A percentile compares a stretch with the other conserved stretches of the same genome.
phyloP scores from a whole-genome alignment of 1,140 invertebrate species.

The Ylistrum balloti region DNA sequence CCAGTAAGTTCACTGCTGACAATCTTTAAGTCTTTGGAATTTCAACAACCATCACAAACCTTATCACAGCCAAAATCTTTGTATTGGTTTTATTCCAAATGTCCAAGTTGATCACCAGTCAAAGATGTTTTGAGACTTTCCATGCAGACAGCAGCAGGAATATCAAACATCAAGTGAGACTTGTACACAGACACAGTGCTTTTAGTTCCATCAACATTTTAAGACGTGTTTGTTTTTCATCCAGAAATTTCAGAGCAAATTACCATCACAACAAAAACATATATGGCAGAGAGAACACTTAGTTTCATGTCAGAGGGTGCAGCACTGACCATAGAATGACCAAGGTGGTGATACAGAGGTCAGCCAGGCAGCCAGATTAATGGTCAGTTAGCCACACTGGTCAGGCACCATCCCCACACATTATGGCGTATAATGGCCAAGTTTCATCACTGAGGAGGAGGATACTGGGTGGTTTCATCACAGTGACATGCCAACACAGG shows the following conservation, averaged over 20 bases:
- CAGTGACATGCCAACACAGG: conserved; percentile 32
- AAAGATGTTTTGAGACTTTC: neutral
- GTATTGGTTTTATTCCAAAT: neutral
- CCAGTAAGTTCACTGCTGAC: neutral
- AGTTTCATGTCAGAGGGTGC: neutral
- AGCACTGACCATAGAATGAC: conserved; percentile 15
- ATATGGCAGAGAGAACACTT: neutral
- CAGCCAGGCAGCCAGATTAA: neutral
- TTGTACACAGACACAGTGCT: neutral
- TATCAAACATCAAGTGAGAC: neutral
- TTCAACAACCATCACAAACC: neutral
- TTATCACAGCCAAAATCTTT: neutral
- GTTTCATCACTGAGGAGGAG: neutral
- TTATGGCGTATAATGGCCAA: neutral
- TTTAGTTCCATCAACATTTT: neutral
- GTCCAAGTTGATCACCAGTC: neutral
- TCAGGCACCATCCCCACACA: conserved; percentile 1
- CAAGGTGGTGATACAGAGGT: conserved; percentile 5
- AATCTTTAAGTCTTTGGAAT: neutral
- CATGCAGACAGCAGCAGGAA: neutral
- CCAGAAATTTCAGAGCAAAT: neutral
- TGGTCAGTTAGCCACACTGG: neutral
- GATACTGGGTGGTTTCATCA: neutral
- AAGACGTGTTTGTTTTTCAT: neutral
- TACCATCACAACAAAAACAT: neutral